Percentiles rank a stretch among this genome's conserved stretches.
phyloP scores from a whole-genome alignment of 2,113 vertebrate genomes.

The Galemys pyrenaicus region DNA sequence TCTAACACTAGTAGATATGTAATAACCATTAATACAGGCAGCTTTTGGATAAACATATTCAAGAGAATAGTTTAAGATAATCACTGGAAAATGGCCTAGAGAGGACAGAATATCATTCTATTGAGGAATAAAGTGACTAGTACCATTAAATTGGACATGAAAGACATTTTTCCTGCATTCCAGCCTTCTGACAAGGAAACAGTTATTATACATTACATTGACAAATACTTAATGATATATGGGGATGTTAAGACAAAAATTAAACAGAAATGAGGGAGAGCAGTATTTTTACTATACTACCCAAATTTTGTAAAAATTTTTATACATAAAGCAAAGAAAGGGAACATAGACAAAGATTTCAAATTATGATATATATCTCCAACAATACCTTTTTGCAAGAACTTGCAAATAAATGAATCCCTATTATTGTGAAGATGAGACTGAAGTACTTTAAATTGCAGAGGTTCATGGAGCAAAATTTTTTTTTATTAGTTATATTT shows the following conservation, averaged over 20 bases:
- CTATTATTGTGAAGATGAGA: slow-evolving; percentile 47
- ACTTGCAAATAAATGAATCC: slow-evolving; percentile 46
- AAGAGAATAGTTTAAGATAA: neutral
- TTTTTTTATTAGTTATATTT: no score
- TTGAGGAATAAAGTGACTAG: neutral
- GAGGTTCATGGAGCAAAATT: slow-evolving; percentile 53
- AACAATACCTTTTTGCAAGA: neutral
- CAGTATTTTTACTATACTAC: neutral
- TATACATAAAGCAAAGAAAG: neutral
- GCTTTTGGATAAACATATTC: neutral
- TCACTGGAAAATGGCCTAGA: neutral
- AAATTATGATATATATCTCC: neutral
- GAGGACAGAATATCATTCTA: neutral
- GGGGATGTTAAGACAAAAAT: neutral
- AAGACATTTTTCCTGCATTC: neutral
- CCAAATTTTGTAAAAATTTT: neutral
- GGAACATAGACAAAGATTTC: neutral
- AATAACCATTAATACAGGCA: neutral
- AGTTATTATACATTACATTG: neutral
- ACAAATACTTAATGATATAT: neutral
- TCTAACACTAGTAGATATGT: neutral
- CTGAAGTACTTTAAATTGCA: slow-evolving; percentile 51
- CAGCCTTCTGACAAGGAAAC: neutral
- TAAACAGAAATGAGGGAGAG: neutral
- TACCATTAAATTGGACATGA: neutral